These are phyloP conservation scores for Cordilura impudica DNA, from an alignment of 2,888 invertebrate species.

Conservation along the genomic window DNA sequence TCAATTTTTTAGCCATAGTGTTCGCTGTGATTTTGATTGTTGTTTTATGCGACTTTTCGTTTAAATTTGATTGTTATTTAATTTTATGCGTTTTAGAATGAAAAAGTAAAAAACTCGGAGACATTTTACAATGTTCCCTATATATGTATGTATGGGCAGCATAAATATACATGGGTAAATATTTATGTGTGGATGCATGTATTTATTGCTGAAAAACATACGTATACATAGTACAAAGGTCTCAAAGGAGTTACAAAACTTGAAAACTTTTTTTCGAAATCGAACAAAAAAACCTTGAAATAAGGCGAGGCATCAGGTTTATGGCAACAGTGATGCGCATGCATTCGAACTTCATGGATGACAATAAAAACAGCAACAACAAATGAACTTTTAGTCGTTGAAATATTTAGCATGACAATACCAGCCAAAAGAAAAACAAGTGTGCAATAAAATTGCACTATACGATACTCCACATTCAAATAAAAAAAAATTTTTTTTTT, in stretches of 20 bases:
- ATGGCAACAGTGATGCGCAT: constrained; percentile 58
- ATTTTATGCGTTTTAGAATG: constrained; percentile 49
- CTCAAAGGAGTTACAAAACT: constrained; percentile 56
- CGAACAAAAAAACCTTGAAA: constrained; percentile 23
- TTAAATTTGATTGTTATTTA: constrained; percentile 45
- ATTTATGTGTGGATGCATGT: not conserved
- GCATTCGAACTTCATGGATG: constrained; percentile 44
- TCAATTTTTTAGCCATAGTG: not conserved
- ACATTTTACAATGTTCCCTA: constrained; percentile 48
- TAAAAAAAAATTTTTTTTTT: not conserved
- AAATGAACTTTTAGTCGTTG: constrained; percentile 48
- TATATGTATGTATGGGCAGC: not conserved
- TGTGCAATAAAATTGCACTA: constrained; percentile 58
- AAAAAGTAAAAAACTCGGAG: constrained; percentile 29
- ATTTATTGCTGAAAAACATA: not conserved
- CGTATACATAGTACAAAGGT: constrained; percentile 30
- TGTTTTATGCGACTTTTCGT: not conserved
- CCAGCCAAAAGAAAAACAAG: constrained; percentile 33
- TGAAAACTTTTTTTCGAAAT: constrained; percentile 23
- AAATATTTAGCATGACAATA: constrained; percentile 34
- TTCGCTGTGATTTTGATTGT: not conserved
- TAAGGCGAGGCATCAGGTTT: constrained; percentile 58
- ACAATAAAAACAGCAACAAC: constrained; percentile 36
- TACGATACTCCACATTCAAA: constrained; percentile 29
- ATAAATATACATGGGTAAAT: not conserved